Evolutionary conservation across 2,797 vertebrate species (phyloP).

Genomic region (Strix occidentalis): DNA sequence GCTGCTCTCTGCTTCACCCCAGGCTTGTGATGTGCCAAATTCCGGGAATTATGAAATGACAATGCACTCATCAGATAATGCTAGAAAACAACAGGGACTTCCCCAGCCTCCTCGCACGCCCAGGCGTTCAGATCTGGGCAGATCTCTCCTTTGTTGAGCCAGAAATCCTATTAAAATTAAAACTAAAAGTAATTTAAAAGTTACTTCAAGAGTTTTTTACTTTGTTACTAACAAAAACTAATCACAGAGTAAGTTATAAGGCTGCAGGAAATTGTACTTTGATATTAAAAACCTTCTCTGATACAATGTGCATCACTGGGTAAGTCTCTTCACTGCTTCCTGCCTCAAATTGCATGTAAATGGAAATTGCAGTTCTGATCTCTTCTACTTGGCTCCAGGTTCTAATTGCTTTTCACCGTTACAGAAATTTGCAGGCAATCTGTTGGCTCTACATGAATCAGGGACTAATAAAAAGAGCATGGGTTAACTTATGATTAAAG

Average conservation of each 20-base stretch:
- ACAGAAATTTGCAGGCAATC: background rate
- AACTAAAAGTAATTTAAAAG: background rate
- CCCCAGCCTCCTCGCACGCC: background rate
- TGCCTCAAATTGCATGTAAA: background rate
- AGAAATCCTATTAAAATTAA: background rate
- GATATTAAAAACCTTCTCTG: background rate
- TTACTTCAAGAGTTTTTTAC: background rate
- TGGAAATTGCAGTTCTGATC: background rate
- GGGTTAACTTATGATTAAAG: background rate
- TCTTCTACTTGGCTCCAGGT: background rate
- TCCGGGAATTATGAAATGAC: conserved; percentile 58
- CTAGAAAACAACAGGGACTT: background rate
- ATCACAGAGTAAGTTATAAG: background rate
- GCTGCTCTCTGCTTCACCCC: conserved; percentile 55
- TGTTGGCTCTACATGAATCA: background rate
- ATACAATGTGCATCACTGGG: background rate
- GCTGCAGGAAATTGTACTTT: background rate
- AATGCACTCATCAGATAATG: conserved; percentile 31
- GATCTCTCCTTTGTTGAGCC: background rate
- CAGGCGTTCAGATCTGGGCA: background rate
- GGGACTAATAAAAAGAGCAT: background rate
- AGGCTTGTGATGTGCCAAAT: background rate
- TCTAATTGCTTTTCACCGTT: background rate
- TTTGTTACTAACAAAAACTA: background rate
- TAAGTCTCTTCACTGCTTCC: background rate